phyloP scores from a whole-genome alignment of 2,797 vertebrate species.

The Acridotheres tristis region DNA sequence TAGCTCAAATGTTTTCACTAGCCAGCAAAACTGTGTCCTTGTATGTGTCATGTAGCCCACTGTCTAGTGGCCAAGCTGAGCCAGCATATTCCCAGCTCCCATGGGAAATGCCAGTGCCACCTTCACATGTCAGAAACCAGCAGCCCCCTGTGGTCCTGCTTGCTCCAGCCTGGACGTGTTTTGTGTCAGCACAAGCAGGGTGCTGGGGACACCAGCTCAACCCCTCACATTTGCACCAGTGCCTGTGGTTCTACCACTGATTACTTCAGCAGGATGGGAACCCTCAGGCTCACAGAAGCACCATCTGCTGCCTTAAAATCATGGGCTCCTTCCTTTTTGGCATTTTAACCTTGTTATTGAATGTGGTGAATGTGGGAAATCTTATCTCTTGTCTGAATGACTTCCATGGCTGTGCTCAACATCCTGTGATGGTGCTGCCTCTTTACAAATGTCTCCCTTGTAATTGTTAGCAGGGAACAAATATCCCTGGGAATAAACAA shows the following conservation, averaged over 20 bases:
- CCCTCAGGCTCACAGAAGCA: neutral
- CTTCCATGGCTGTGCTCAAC: constrained; percentile 36
- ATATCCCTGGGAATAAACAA: constrained; percentile 45
- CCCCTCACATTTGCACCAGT: accelerated
- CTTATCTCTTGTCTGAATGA: constrained; percentile 47
- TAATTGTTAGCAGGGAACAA: constrained; percentile 50
- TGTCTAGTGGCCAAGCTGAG: neutral
- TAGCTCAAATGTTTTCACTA: neutral
- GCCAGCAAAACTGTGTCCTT: neutral
- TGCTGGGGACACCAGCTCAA: neutral
- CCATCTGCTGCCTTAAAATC: neutral
- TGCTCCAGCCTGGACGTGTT: neutral
- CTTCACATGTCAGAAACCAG: neutral
- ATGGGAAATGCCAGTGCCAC: neutral
- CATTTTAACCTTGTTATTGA: neutral
- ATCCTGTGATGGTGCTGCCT: constrained; percentile 45
- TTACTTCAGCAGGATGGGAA: neutral
- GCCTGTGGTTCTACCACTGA: neutral
- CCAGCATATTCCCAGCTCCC: neutral
- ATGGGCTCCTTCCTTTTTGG: neutral
- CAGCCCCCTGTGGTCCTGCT: neutral
- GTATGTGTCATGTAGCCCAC: accelerated
- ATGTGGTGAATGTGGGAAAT: constrained; percentile 25
- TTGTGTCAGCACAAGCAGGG: neutral
- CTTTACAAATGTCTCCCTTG: neutral